Evolutionary conservation across 2,888 invertebrate genomes (phyloP).

Genomic region (Resseliella maxima): DNA sequence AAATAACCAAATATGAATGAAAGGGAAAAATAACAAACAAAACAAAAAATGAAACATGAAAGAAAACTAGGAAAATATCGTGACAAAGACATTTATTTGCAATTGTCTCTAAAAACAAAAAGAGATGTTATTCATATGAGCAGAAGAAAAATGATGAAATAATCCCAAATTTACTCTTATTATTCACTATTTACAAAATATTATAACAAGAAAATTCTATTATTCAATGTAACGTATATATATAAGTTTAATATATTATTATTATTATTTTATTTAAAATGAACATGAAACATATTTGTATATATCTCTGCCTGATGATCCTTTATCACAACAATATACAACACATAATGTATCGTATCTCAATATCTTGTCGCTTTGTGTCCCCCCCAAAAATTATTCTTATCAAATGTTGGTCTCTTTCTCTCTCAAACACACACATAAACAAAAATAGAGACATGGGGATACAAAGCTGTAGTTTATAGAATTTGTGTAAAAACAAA

Average conservation of each 20-base stretch:
- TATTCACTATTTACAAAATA: slow-evolving; percentile 29
- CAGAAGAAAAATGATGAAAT: background rate
- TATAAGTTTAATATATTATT: slow-evolving; percentile 31
- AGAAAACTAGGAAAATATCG: background rate
- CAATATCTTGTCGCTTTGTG: background rate
- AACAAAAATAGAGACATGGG: no score
- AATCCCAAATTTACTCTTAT: background rate
- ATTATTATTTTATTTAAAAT: background rate
- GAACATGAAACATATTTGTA: background rate
- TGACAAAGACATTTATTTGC: slow-evolving; percentile 27
- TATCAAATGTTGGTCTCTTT: no score
- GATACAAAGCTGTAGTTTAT: no score
- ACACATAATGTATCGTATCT: no score
- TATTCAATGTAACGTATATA: slow-evolving; percentile 42
- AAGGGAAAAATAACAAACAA: no score
- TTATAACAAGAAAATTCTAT: slow-evolving; percentile 1
- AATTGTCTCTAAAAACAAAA: slow-evolving; percentile 17
- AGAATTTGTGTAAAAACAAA: no score
- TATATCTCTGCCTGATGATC: background rate
- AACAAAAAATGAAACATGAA: background rate
- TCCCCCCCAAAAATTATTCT: background rate
- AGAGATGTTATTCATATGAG: background rate
- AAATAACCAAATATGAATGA: background rate
- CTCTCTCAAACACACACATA: no score
- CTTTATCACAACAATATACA: no score